Evolutionary conservation across 2,797 vertebrate genomes (phyloP), one percentile per base, ranked within the genome.

Genomic region (Phoeniculus purpureus): DNA sequence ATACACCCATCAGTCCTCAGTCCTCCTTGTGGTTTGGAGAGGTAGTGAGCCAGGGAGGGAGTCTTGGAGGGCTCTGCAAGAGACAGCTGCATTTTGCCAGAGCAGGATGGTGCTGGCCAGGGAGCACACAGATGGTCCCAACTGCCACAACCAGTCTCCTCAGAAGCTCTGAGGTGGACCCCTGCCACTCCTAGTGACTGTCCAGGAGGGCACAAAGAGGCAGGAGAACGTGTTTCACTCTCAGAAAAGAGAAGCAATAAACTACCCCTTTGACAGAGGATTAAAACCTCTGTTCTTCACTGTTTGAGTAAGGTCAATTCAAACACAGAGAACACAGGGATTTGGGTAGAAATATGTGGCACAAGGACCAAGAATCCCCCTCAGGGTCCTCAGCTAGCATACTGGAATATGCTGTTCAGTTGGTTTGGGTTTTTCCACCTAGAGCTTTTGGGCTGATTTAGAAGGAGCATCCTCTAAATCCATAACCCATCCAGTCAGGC

Each of bases 151-250:
- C 26, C 45, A 70, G 19, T 29, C 22, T 31, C 31, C 2, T 0
- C 34, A 50, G 32, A 34, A 37, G 20, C n/a, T 66, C 50, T 34
- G 47, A 52, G 48, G 21, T 34, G 56, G 43, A 67, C 19, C 32
- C 40, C 2, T 1, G 10, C 40, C 1, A 0, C 19, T 60, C 25
- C 16, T 34, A 56, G 15, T 4, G 55, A 19, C 55, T 59, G 32
- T 21, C 21, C 4, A 5, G 16, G 31, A 77, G 40, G 60, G 7
- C 31, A 34, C 31, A 56, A 68, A 45, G 29, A 56, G 22, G 34
- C 23, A 56, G 55, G 31, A 73, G 10, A 70, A 18, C 47, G 21
- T 3, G 27, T 54, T 75, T 58, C 11, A 14, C 26, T 32, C 31
- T n/a, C 10, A n/a, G 32, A 26, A 78, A 58, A 89, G 32, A 55